Evolutionary conservation across 2,888 invertebrate genomes (phyloP).

Genomic region (Scrobipalpa atriplicella): DNA sequence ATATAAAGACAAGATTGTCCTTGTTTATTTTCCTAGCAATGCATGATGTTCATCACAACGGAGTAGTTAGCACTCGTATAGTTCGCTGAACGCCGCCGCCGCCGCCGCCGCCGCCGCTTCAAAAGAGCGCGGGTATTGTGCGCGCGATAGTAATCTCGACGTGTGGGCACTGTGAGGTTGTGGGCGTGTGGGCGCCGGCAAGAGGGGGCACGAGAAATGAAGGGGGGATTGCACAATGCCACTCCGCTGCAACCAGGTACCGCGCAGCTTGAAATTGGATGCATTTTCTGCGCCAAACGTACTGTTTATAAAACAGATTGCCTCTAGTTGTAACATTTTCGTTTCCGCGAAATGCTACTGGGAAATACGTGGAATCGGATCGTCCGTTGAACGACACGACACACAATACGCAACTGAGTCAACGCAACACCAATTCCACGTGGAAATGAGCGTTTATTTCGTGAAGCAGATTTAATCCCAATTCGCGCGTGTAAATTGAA

Average conservation of each 20-base stretch:
- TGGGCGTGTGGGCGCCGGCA: constrained; percentile 2
- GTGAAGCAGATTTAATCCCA: constrained; percentile 18
- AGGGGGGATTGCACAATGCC: not conserved
- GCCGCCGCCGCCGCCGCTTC: not conserved
- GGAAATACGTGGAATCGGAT: not conserved
- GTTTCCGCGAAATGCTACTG: not conserved
- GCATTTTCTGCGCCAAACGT: constrained; percentile 10
- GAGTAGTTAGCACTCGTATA: not conserved
- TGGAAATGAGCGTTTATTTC: constrained; percentile 22
- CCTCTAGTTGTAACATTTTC: constrained; percentile 16
- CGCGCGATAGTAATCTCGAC: constrained; percentile 16
- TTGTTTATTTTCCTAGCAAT: no score
- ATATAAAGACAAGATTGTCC: no score
- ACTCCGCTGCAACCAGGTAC: not conserved
- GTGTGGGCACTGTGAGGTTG: not conserved
- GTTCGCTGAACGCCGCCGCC: not conserved
- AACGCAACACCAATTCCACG: constrained; percentile 17
- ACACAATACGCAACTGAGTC: constrained; percentile 6
- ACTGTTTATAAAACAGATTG: constrained; percentile 10
- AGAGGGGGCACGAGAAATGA: not conserved
- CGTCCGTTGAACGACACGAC: not conserved
- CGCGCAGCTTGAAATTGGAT: constrained; percentile 10
- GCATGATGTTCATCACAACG: not conserved
- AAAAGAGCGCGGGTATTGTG: constrained; percentile 15
- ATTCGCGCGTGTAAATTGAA: constrained; percentile 15